phyloP scores from a whole-genome alignment of 2,113 vertebrate species.

The Indicator indicator region DNA sequence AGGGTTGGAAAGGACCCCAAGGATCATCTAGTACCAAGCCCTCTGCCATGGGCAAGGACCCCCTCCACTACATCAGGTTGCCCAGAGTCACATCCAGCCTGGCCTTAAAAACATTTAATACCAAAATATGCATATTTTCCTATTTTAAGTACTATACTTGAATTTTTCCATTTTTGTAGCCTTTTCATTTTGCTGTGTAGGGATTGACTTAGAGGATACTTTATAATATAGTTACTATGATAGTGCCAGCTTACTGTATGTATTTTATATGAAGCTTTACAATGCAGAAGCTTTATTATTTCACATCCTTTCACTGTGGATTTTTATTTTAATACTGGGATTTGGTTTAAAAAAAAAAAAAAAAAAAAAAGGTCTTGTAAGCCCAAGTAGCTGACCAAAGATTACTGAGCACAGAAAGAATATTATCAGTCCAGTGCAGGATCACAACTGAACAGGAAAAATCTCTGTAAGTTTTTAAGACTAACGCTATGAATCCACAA shows the following conservation, averaged over 20 bases:
- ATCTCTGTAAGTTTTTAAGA: slow-evolving; percentile 2
- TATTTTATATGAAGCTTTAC: neutral
- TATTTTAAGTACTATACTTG: neutral
- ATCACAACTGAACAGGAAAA: slow-evolving; percentile 13
- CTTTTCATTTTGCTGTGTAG: neutral
- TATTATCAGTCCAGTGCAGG: slow-evolving; percentile 28
- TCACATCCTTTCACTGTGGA: neutral
- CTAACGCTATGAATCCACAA: neutral
- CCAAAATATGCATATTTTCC: neutral
- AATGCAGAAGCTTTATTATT: slow-evolving; percentile 21
- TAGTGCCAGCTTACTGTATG: neutral
- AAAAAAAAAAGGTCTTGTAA: no score
- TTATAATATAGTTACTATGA: neutral
- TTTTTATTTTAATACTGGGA: slow-evolving; percentile 42
- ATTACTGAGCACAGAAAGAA: slow-evolving; percentile 8
- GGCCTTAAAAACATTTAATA: neutral
- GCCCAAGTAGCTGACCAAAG: slow-evolving; percentile 20
- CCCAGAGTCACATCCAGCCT: no score
- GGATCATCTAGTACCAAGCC: no score
- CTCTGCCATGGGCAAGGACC: no score
- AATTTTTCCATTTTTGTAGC: neutral
- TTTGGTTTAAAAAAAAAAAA: slow-evolving; percentile 5
- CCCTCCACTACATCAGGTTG: no score
- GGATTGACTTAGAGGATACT: neutral
- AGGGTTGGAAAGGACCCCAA: no score